A percentile compares a stretch with the other conserved stretches of the same genome.
Evolutionary conservation across 2,113 vertebrate species (phyloP).

Genomic region (Machaerirhynchus nigripectus): DNA sequence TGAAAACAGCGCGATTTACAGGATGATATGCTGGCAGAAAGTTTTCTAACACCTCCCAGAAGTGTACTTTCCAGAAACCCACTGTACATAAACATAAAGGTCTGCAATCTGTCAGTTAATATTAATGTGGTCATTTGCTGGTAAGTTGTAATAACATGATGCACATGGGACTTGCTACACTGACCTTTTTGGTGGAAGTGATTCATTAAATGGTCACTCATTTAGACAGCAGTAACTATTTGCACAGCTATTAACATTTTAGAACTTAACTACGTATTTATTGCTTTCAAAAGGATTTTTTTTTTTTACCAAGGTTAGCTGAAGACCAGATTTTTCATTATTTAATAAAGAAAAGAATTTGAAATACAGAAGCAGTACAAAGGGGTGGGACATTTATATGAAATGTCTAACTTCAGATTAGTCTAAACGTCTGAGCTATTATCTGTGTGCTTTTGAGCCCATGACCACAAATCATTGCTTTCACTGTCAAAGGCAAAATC

Average conservation of each 20-base stretch:
- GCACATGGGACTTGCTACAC: conserved; percentile 63
- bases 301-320: conserved; percentile 23
- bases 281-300: conserved; percentile 51
- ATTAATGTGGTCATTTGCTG: conserved; percentile 73
- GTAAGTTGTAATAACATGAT: conserved; percentile 73
- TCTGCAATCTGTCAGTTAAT: conserved; percentile 76
- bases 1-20: conserved; percentile 42
- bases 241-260: conserved; percentile 71
- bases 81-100: conserved; percentile 74
- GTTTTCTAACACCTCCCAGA: conserved; percentile 69
- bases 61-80: conserved; percentile 66
- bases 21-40: conserved; percentile 50
- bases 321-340: conserved; percentile 27
- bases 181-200: conserved; percentile 67
- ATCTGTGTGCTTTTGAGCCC: not conserved
- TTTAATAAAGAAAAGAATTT: not conserved
- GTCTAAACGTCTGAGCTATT: not conserved
- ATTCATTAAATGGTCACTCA: conserved; percentile 75
- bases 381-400: not conserved
- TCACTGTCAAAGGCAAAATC: not conserved
- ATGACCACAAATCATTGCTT: not conserved
- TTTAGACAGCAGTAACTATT: conserved; percentile 67
- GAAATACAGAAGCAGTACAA: not conserved
- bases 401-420: not conserved
- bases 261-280: conserved; percentile 67